These are phyloP conservation scores for Calliphora vomitoria DNA, from an alignment of 2,888 invertebrate species.

Conservation along the genomic window DNA sequence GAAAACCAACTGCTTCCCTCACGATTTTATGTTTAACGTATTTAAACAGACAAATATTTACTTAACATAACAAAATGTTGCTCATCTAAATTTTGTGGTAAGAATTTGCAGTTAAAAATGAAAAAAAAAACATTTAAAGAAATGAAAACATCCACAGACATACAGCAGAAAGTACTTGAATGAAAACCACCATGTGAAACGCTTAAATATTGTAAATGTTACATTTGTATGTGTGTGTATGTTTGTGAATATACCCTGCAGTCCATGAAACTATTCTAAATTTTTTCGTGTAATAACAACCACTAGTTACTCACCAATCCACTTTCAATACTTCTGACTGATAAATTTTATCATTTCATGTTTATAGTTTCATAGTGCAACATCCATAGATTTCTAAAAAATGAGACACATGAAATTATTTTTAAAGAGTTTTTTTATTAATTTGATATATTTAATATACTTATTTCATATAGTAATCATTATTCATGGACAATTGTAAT, in stretches of 20 bases:
- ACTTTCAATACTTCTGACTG: no score
- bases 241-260: background rate
- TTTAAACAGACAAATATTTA: slow-evolving; percentile 65
- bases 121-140: background rate
- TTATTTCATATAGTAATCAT: no score
- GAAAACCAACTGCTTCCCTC: slow-evolving; percentile 2
- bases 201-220: slow-evolving; percentile 34
- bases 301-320: no score
- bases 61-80: slow-evolving; percentile 60
- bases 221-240: background rate
- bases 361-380: no score
- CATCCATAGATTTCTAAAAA: no score
- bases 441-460: no score
- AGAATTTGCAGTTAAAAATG: slow-evolving; percentile 34
- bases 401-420: no score
- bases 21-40: slow-evolving; percentile 41
- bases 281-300: no score
- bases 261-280: no score
- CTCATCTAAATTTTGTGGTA: slow-evolving; percentile 61
- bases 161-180: background rate
- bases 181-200: slow-evolving; percentile 25
- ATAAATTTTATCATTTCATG: no score
- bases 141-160: slow-evolving; percentile 2
- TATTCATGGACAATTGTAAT: no score
- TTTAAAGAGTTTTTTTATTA: no score